phyloP scores from a whole-genome alignment of 2,888 invertebrate species.

The Icerya purchasi region DNA sequence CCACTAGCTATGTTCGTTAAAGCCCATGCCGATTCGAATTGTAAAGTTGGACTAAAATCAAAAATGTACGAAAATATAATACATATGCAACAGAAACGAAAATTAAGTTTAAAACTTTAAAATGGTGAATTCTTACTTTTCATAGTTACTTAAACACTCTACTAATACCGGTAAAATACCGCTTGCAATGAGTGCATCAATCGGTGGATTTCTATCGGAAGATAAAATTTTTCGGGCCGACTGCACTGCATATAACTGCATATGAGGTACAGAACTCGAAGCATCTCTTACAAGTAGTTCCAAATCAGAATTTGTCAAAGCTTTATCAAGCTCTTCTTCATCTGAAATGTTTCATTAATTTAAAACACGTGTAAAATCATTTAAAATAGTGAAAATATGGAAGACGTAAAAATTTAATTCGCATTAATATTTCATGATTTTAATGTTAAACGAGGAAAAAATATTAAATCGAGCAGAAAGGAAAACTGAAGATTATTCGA shows the following conservation, averaged over 20 bases:
- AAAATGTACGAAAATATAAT: not conserved
- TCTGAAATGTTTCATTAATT: conserved; percentile 16
- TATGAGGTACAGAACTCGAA: conserved; percentile 50
- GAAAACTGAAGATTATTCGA: not conserved
- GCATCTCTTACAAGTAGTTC: conserved; percentile 67
- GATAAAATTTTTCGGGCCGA: conserved; percentile 86
- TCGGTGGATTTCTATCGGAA: conserved; percentile 94
- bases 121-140: conserved; percentile 30
- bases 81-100: too few species aligned
- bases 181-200: conserved; percentile 80
- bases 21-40: conserved; percentile 96
- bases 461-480: not conserved
- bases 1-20: conserved; percentile 91
- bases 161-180: conserved; percentile 90
- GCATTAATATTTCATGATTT: not conserved
- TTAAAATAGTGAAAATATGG: not conserved
- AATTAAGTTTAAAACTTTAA: not conserved
- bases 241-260: conserved; percentile 79
- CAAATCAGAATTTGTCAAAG: conserved; percentile 42
- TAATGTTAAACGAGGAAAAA: too few species aligned
- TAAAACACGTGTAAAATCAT: conserved; percentile 5
- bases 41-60: conserved; percentile 49
- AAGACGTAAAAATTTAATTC: not conserved
- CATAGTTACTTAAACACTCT: conserved; percentile 62
- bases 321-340: conserved; percentile 20